Evolutionary conservation across 2,113 vertebrate species (phyloP), one percentile per base, ranked within the genome.

Genomic region (Aegotheles bennettii): DNA sequence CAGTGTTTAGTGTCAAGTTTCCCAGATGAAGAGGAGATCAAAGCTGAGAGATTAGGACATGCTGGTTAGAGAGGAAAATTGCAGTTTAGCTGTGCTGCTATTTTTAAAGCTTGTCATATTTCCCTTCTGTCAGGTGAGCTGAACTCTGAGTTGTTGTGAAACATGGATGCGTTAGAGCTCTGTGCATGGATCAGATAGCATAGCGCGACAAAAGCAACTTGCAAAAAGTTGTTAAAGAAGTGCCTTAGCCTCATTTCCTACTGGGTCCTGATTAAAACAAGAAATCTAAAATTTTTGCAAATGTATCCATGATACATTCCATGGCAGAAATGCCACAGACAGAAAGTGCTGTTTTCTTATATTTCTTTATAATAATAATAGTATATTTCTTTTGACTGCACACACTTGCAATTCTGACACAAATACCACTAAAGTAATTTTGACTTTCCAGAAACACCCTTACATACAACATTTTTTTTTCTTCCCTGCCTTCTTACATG

Each of bases 71-170:
- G 89, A 67, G 89, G 89, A 77, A 96, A 95, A 95, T 96, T 94
- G 87, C 70, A 83, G 91, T 94, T 95, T 93, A 95, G 61, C 74
- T 83, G 65, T 91, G 87, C 83, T 95, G 76, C 93, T 94, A 90
- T 95, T 95, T 96, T 95, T 87, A 89, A 87, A 95, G 87, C 81
- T 87, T 95, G 95, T 96, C 91, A 90, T 79, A 47, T 61, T 91
- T 93, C 59, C 42, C 48, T 73, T 90, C 59, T 94, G 59, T 87
- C 78, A 94, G 95, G 91, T 96, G 93, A 94, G 70, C 59, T 80
- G 75, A 91, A 69, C 93, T 75, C 51, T 57, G 93, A 61, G 82
- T 65, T 94, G 81, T 79, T 71, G 91, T 80, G 91, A 79, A 97
- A 90, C 42, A 18, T 7, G 53, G 42, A 16, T 53, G 64, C 0